phyloP scores from a whole-genome alignment of 2,797 vertebrate genomes.

The Neosalanx taihuensis region DNA sequence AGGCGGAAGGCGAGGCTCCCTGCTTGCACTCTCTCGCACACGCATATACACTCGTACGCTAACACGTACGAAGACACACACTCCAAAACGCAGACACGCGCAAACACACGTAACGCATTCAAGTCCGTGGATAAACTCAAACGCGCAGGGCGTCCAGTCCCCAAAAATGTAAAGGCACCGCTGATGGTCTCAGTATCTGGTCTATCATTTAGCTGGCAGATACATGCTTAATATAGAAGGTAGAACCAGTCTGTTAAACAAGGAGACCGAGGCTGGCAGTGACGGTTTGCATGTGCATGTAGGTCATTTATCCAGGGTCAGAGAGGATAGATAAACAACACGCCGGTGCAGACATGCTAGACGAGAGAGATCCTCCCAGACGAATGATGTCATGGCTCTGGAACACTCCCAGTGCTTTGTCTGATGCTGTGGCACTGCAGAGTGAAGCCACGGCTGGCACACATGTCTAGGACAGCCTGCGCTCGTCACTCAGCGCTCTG shows the following conservation, averaged over 20 bases:
- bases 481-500: neutral
- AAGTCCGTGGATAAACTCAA: neutral
- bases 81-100: slow-evolving; percentile 9
- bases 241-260: neutral
- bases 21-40: neutral
- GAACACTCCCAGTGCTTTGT: slow-evolving; percentile 72
- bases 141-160: neutral
- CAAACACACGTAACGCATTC: neutral
- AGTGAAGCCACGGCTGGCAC: slow-evolving; percentile 55
- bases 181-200: neutral
- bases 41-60: slow-evolving; percentile 12
- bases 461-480: slow-evolving; percentile 13
- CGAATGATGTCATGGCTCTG: slow-evolving; percentile 72
- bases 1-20: slow-evolving; percentile 36
- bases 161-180: neutral
- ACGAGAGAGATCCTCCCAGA: slow-evolving; percentile 71
- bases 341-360: slow-evolving; percentile 43
- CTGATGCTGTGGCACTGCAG: slow-evolving; percentile 66
- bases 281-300: neutral
- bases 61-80: no score
- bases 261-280: neutral
- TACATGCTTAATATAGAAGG: neutral
- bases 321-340: neutral
- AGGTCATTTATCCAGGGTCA: neutral
- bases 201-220: neutral